Conservation (phyloP, 1,140 invertebrate genomes). For the Alviniconcha marisindica region DNA sequence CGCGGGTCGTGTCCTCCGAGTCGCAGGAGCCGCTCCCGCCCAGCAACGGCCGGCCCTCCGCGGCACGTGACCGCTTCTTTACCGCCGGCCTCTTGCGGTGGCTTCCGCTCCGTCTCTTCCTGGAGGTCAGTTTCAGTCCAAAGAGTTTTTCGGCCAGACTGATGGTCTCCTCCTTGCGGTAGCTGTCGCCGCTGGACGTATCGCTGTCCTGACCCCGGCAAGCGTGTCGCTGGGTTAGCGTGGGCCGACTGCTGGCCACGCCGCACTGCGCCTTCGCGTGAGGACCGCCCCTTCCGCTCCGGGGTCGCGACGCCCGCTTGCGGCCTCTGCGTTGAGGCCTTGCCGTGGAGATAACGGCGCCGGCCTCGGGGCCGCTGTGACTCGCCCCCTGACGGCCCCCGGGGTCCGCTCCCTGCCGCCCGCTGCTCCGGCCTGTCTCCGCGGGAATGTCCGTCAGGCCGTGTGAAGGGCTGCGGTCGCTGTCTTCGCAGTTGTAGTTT, state of each 20-base stretch:
- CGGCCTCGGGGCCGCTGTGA: background rate
- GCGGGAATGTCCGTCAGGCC: background rate
- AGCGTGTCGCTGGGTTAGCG: background rate
- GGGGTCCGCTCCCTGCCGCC: background rate
- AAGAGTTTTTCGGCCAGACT: background rate
- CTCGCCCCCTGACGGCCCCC: background rate
- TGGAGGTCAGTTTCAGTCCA: background rate
- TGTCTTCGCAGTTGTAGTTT: conserved; percentile 32
- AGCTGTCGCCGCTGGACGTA: background rate
- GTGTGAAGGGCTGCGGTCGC: background rate
- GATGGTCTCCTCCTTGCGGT: background rate
- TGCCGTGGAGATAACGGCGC: background rate
- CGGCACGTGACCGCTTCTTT: background rate
- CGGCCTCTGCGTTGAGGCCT: too few species aligned
- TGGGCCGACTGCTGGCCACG: too few species aligned
- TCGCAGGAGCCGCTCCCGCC: background rate
- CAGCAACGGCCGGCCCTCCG: background rate
- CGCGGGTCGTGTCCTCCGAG: background rate
- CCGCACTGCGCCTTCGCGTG: too few species aligned
- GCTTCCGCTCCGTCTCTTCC: background rate
- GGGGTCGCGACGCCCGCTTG: background rate
- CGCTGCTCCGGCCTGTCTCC: background rate
- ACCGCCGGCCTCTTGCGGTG: background rate
- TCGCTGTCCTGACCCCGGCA: background rate
- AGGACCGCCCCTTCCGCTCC: background rate